Conservation (phyloP, 2,888 invertebrate species). For the Microplitis manilae region DNA sequence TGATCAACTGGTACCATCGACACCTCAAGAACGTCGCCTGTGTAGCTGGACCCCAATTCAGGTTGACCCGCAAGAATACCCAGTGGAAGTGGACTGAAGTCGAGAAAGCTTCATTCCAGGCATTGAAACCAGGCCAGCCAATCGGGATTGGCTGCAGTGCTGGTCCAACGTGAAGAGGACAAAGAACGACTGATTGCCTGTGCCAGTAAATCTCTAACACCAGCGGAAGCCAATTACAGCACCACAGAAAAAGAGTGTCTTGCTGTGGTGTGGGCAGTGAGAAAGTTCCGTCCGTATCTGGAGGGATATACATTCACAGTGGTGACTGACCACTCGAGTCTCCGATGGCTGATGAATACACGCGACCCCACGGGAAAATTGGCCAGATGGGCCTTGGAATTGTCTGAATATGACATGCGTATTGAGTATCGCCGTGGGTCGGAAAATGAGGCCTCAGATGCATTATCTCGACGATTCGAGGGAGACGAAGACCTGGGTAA, state of each 20-base stretch:
- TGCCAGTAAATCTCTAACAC: slow-evolving; percentile 40
- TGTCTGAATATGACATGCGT: background rate
- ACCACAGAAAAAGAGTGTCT: slow-evolving; percentile 40
- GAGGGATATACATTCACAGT: slow-evolving; percentile 48
- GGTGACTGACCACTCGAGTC: slow-evolving; percentile 50
- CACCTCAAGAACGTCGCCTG: slow-evolving; percentile 39
- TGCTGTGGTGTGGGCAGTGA: slow-evolving; percentile 39
- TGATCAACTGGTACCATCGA: slow-evolving; percentile 46
- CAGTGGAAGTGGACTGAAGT: slow-evolving; percentile 46
- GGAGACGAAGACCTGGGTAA: background rate
- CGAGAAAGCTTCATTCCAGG: slow-evolving; percentile 39
- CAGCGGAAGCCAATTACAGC: slow-evolving; percentile 39
- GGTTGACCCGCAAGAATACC: slow-evolving; percentile 35
- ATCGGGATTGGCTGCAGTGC: slow-evolving; percentile 45
- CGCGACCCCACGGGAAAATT: slow-evolving; percentile 32
- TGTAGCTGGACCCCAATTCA: slow-evolving; percentile 38
- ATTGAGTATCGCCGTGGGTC: background rate
- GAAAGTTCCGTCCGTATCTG: slow-evolving; percentile 40
- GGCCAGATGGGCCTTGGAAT: slow-evolving; percentile 7
- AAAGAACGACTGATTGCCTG: slow-evolving; percentile 36
- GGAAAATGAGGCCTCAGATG: slow-evolving; percentile 7
- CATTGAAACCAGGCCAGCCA: slow-evolving; percentile 38
- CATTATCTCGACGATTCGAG: background rate
- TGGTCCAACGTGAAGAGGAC: slow-evolving; percentile 40
- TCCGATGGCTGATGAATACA: slow-evolving; percentile 40